Evolutionary conservation across 1,140 invertebrate genomes (phyloP).

Genomic region (Bombus vancouverensis): DNA sequence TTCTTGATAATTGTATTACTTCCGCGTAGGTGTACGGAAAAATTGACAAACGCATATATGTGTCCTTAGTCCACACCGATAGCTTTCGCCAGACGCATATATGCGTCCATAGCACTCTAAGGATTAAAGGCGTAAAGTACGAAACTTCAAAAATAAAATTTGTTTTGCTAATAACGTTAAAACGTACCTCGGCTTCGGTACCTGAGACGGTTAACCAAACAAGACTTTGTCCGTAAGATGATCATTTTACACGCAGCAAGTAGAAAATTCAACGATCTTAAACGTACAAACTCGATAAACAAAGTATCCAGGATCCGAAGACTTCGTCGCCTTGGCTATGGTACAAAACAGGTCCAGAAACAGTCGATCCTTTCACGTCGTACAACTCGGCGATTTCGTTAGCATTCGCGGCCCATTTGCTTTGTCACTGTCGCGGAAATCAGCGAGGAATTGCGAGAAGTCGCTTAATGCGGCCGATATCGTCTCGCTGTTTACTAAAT

Average conservation of each 20-base stretch:
- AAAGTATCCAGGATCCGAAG: not conserved
- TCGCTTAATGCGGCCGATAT: conserved; percentile 35
- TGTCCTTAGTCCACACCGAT: too few relatives aligned
- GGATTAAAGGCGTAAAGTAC: too few relatives aligned
- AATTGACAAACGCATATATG: too few relatives aligned
- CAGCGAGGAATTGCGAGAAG: not conserved
- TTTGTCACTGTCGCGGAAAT: not conserved
- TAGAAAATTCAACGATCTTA: not conserved
- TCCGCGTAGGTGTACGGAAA: too few relatives aligned
- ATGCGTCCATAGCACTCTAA: too few relatives aligned
- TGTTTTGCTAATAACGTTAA: not conserved
- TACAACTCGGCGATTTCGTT: not conserved
- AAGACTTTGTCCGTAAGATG: not conserved
- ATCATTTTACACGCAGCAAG: too few relatives aligned
- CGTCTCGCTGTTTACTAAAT: conserved; percentile 39
- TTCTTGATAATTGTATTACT: too few relatives aligned
- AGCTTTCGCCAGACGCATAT: too few relatives aligned
- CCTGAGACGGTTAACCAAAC: not conserved
- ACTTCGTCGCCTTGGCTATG: not conserved
- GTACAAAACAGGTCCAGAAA: not conserved
- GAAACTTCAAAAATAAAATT: not conserved
- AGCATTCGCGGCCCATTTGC: conserved; percentile 3
- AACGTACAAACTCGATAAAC: not conserved
- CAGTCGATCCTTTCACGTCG: not conserved
- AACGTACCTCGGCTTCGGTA: not conserved